Evolutionary conservation across 2,113 vertebrate species (phyloP).

Genomic region (Vombatus ursinus): DNA sequence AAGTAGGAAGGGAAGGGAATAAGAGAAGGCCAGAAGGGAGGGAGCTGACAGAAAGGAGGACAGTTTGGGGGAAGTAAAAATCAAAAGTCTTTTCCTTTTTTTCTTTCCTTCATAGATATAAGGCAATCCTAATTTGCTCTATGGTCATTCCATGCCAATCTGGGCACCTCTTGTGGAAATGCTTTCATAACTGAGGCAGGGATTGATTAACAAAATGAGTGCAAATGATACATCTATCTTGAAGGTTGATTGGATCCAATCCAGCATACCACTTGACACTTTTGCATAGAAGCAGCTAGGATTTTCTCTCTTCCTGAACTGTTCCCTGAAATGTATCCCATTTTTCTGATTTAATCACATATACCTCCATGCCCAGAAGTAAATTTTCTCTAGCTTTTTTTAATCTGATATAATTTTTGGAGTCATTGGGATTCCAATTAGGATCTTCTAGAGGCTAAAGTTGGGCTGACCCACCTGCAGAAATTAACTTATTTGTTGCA

Average conservation of each 20-base stretch:
- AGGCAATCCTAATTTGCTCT: not conserved
- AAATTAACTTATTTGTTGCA: not conserved
- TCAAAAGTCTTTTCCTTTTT: not conserved
- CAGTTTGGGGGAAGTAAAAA: no score
- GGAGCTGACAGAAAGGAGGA: no score
- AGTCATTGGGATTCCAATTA: not conserved
- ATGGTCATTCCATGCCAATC: not conserved
- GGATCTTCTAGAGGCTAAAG: not conserved
- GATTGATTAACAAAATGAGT: not conserved
- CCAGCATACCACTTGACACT: not conserved
- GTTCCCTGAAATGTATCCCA: not conserved
- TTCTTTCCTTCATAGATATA: not conserved
- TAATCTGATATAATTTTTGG: not conserved
- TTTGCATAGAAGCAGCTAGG: not conserved
- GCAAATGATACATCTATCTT: not conserved
- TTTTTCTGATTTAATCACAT: not conserved
- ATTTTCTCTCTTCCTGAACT: not conserved
- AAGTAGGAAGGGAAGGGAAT: no score
- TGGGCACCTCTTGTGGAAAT: not conserved
- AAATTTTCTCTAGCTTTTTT: not conserved
- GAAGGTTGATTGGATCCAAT: not conserved
- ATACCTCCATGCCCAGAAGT: not conserved
- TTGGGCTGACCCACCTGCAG: not conserved
- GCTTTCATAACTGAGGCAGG: not conserved
- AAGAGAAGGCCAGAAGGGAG: no score